A percentile compares a stretch with the other conserved stretches of the same genome.
Evolutionary conservation across 2,797 vertebrate species (phyloP).

Genomic region (Triplophysa yarkandensis): DNA sequence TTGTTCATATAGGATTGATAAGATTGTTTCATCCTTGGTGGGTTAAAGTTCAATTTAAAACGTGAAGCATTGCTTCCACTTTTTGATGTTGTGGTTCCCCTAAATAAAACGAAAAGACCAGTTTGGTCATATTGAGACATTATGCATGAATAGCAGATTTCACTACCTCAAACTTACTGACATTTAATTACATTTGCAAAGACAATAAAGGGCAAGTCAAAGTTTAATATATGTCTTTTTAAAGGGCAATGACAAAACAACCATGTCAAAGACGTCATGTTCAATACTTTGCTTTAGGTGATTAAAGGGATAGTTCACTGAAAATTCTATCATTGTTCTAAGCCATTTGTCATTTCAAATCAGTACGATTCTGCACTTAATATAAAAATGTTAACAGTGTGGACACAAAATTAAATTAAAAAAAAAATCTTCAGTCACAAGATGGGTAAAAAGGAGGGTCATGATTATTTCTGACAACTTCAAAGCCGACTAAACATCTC

Average conservation of each 20-base stretch:
- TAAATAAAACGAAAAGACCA: background rate
- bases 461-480: too few species aligned
- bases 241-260: slow-evolving; percentile 2
- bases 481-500: too few species aligned
- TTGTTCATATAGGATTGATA: slow-evolving; percentile 22
- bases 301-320: background rate
- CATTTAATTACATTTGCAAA: background rate
- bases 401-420: too few species aligned
- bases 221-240: background rate
- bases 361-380: too few species aligned
- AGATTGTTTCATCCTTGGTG: background rate
- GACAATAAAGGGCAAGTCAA: slow-evolving; percentile 10
- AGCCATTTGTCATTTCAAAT: too few species aligned
- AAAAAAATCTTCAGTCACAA: too few species aligned
- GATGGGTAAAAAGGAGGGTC: too few species aligned
- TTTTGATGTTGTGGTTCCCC: background rate
- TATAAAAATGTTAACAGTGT: too few species aligned
- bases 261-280: background rate
- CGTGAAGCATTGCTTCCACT: slow-evolving; percentile 27
- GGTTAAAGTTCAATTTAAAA: slow-evolving; percentile 29
- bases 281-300: background rate
- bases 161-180: slow-evolving; percentile 5
- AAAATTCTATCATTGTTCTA: too few species aligned
- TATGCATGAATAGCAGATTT: background rate
- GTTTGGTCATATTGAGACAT: background rate